Evolutionary conservation across 2,888 invertebrate genomes (phyloP), one percentile per base, ranked within the genome.

Genomic region (Syrista parreyssii): DNA sequence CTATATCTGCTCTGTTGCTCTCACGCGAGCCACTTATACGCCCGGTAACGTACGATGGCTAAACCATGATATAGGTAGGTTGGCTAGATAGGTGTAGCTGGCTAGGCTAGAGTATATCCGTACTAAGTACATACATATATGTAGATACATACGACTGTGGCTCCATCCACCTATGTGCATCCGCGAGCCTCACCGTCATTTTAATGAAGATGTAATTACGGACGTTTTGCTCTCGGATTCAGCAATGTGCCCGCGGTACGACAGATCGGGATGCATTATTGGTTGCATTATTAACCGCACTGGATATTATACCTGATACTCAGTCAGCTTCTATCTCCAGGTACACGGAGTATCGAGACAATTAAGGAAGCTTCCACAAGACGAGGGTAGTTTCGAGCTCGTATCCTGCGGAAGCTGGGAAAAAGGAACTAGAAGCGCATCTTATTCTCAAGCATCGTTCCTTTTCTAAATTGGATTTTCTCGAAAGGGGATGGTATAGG

Each of bases 121-220:
- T 32, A 71, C 71, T 31, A 33, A 31, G 71, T 33, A 9, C 33
- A 71, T 69, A 30, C 69, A 33, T 78, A 68, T 72, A 73, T 76
- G 40, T 32, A 23, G 35, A 36, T 71, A 40, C 68, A 74, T 34
- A 71, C 12, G 75, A 78, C 77, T 78, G 80, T 79, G 78, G 76
- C 75, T 55, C 32, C 3, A 71, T 33, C 33, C 31, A 31, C 12
- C 71, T 33, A 71, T 71, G 11, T 82, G 82, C 83, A 84, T 55
- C 55, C 55, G 83, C 84, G 84, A 85, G 86, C 82, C 81, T 86
- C 85, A 84, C 85, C 88, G 86, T 86, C 87, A 86, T 87, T 89
- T 89, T 91, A 91, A 91, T 90, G 90, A 91, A 91, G 90, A 91
- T 89, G 90, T 91, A 91, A 91, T 91, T 91, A 90, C 89, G 86